phyloP scores from a whole-genome alignment of 2,113 vertebrate species.

The Syngnathus typhle region DNA sequence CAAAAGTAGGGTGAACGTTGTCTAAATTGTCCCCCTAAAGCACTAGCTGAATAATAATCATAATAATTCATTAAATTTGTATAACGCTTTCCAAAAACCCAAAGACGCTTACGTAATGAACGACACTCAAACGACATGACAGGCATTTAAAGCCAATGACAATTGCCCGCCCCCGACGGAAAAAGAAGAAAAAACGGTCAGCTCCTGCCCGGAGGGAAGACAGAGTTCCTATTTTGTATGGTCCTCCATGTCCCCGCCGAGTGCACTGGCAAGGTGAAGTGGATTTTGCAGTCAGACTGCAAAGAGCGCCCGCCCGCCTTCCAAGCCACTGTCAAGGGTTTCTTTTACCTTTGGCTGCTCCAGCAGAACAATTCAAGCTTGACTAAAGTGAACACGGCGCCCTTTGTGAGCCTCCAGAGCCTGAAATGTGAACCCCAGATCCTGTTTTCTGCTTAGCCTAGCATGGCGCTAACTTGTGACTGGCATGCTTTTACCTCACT shows the following conservation, averaged over 20 bases:
- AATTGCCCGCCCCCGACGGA: too few species aligned
- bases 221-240: not conserved
- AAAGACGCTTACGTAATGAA: too few species aligned
- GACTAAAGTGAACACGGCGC: not conserved
- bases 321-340: not conserved
- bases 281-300: not conserved
- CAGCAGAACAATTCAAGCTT: not conserved
- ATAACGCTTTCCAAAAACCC: too few species aligned
- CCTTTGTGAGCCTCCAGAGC: not conserved
- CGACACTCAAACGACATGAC: too few species aligned
- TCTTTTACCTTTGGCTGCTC: not conserved
- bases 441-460: slow-evolving; percentile 1
- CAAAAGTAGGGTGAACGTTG: too few species aligned
- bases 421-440: not conserved
- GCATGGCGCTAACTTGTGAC: slow-evolving; percentile 1
- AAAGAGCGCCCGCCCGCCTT: not conserved
- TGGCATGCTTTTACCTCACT: not conserved
- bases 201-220: too few species aligned
- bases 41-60: too few species aligned
- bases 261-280: not conserved
- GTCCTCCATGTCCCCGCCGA: not conserved
- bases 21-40: too few species aligned
- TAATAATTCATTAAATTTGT: too few species aligned
- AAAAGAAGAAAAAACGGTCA: too few species aligned
- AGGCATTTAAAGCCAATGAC: too few species aligned